These are phyloP conservation scores for Anhinga rufa DNA, from an alignment of 2,113 vertebrate species.

Conservation along the genomic window DNA sequence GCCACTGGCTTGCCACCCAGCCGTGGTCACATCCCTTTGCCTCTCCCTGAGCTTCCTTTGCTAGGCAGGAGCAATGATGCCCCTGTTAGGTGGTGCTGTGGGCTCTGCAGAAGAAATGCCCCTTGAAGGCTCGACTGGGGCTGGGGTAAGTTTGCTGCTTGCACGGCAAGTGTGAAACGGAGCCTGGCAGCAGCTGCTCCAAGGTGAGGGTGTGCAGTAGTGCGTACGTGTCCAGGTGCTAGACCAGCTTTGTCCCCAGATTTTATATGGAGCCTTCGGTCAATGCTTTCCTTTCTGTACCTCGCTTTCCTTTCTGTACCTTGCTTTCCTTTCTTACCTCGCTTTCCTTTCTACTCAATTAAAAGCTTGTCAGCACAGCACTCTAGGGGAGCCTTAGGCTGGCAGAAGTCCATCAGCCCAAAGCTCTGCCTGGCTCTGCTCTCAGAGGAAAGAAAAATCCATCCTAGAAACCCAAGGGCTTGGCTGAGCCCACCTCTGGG, in stretches of 20 bases:
- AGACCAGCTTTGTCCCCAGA: background rate
- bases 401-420: background rate
- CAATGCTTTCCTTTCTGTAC: background rate
- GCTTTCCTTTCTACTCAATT: background rate
- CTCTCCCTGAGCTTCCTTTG: fast-evolving
- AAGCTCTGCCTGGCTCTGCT: background rate
- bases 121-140: background rate
- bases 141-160: background rate
- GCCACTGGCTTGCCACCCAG: background rate
- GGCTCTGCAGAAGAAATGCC: background rate
- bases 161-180: fast-evolving
- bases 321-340: background rate
- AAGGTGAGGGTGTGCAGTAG: no score
- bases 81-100: fast-evolving
- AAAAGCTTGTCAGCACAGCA: background rate
- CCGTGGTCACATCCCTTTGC: background rate
- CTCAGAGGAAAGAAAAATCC: background rate
- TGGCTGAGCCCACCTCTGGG: background rate
- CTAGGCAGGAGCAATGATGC: fast-evolving
- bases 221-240: fast-evolving
- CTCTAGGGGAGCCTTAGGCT: background rate
- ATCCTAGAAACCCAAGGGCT: background rate
- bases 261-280: background rate
- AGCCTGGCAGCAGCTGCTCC: background rate
- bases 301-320: background rate